Percentiles rank a stretch among this genome's conserved stretches.
phyloP scores from a whole-genome alignment of 1,140 invertebrate genomes.

The Stegodyphus mimosarum region DNA sequence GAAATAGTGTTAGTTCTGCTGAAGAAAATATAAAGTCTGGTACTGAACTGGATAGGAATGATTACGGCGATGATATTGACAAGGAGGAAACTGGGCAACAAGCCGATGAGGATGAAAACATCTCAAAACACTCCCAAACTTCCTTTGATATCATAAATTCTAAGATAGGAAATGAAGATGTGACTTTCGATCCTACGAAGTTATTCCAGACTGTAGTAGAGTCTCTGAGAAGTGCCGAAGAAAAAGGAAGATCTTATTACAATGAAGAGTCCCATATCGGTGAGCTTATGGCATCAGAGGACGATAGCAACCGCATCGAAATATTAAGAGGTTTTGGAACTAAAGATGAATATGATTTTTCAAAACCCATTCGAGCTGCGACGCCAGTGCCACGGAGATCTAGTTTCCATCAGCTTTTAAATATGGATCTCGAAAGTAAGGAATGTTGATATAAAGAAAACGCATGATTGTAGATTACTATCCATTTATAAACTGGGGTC shows the following conservation, averaged over 20 bases:
- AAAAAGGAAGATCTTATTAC: conserved; percentile 34
- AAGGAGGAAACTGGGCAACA: neutral
- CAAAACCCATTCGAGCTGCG: conserved; percentile 3
- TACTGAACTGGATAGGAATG: neutral
- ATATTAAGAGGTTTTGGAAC: conserved; percentile 6
- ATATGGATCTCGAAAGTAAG: conserved; percentile 48
- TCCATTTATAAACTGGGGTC: no score
- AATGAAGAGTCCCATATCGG: conserved; percentile 51
- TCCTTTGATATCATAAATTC: conserved; percentile 13
- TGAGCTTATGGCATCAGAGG: conserved; percentile 43
- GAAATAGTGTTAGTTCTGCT: neutral
- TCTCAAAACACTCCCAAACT: neutral
- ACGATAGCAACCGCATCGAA: conserved; percentile 47
- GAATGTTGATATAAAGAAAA: neutral
- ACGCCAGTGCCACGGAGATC: conserved; percentile 48
- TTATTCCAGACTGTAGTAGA: conserved; percentile 23
- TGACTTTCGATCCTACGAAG: conserved; percentile 46
- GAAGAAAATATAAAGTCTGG: neutral
- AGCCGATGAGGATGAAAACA: neutral
- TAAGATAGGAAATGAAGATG: conserved; percentile 43
- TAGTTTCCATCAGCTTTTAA: conserved; percentile 32
- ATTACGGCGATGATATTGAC: neutral
- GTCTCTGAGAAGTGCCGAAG: conserved; percentile 25
- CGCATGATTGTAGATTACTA: neutral
- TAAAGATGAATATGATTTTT: conserved; percentile 26